phyloP scores from a whole-genome alignment of 2,888 invertebrate genomes.

The Phengaris arion region DNA sequence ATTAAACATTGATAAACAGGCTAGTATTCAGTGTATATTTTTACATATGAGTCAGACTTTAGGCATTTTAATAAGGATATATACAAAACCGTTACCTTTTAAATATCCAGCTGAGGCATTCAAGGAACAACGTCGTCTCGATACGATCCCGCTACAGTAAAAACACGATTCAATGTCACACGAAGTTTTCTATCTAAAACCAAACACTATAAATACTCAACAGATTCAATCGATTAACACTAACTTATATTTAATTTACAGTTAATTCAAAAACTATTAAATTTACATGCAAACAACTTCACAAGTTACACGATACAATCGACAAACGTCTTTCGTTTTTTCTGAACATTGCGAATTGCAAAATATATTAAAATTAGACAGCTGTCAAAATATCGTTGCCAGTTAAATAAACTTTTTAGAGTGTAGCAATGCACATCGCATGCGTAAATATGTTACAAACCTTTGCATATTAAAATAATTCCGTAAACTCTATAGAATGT shows the following conservation, averaged over 20 bases:
- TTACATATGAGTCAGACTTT: neutral
- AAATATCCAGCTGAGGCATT: slow-evolving; percentile 64
- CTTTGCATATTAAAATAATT: neutral
- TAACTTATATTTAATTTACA: slow-evolving; percentile 51
- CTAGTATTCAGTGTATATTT: neutral
- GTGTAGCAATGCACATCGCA: neutral
- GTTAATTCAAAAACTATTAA: slow-evolving; percentile 56
- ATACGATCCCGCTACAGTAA: slow-evolving; percentile 49
- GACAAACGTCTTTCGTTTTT: slow-evolving; percentile 39
- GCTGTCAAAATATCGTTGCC: slow-evolving; percentile 40
- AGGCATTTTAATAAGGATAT: slow-evolving; percentile 33
- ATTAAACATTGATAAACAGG: neutral
- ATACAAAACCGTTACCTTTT: slow-evolving; percentile 71
- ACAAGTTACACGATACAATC: slow-evolving; percentile 54
- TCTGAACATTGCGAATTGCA: slow-evolving; percentile 35
- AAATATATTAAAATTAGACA: slow-evolving; percentile 35
- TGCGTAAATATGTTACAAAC: neutral
- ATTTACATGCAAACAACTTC: slow-evolving; percentile 61
- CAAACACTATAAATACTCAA: slow-evolving; percentile 52
- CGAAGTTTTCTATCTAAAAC: slow-evolving; percentile 54
- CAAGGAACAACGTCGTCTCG: slow-evolving; percentile 69
- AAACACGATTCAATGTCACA: slow-evolving; percentile 55
- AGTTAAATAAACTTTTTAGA: slow-evolving; percentile 35
- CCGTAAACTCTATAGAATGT: neutral
- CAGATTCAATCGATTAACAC: slow-evolving; percentile 47